Percentiles rank a stretch among this genome's conserved stretches.
These are phyloP conservation scores for Rallus crepitans DNA, from an alignment of 2,797 vertebrate species.

Conservation along the genomic window DNA sequence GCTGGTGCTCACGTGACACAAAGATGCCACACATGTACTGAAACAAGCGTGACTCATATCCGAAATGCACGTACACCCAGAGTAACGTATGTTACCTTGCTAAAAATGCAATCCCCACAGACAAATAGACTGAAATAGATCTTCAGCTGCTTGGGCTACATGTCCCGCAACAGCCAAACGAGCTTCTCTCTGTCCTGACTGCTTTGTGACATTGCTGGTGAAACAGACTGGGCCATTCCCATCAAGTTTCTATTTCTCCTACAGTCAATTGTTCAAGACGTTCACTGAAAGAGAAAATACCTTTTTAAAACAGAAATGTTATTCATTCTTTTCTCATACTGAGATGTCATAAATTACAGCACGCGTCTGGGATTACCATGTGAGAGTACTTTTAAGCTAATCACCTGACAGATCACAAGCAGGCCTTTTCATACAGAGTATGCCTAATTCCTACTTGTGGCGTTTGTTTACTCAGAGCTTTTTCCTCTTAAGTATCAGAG, in stretches of 20 bases:
- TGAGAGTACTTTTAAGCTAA: background rate
- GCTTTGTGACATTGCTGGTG: background rate
- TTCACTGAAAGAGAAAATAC: slow-evolving; percentile 19
- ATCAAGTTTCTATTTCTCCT: background rate
- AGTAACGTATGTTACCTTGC: background rate
- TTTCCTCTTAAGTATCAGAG: background rate
- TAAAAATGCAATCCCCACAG: slow-evolving; percentile 2
- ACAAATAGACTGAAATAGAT: background rate
- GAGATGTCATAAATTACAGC: background rate
- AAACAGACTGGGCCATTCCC: background rate
- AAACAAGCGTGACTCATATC: background rate
- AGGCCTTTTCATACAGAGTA: background rate
- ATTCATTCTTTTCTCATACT: background rate
- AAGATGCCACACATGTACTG: background rate
- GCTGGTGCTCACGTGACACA: background rate
- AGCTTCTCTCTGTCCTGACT: background rate
- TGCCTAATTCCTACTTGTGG: background rate
- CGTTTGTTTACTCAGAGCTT: background rate
- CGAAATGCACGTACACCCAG: background rate
- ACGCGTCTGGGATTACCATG: background rate
- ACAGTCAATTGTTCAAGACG: background rate
- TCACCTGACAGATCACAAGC: background rate
- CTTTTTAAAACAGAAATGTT: background rate
- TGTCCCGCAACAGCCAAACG: background rate
- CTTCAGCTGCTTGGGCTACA: background rate